These are phyloP conservation scores for Spilogale gracilis DNA, from an alignment of 2,113 vertebrate species.

Conservation along the genomic window DNA sequence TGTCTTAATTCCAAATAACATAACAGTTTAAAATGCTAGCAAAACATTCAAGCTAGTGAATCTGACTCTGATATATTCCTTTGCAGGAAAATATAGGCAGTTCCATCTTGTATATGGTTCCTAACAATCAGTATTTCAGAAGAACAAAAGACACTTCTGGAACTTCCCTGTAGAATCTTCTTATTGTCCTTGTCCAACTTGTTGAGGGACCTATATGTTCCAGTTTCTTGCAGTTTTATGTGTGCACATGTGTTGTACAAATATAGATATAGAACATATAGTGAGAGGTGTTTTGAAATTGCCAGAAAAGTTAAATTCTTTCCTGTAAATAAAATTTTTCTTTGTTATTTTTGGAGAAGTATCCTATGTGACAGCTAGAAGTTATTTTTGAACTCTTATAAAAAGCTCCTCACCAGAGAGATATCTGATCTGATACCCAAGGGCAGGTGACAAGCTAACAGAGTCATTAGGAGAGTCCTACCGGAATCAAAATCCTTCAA, in stretches of 20 bases:
- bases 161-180: neutral
- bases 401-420: neutral
- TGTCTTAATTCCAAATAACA: neutral
- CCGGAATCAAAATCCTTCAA: neutral
- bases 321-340: neutral
- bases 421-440: neutral
- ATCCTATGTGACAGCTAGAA: neutral
- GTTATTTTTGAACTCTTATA: conserved; percentile 16
- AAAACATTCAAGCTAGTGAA: neutral
- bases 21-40: neutral
- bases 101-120: neutral
- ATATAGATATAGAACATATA: neutral
- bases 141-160: neutral
- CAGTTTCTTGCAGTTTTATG: neutral
- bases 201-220: neutral
- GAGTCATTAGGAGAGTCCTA: neutral
- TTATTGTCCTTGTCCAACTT: neutral
- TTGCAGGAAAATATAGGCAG: conserved; percentile 32
- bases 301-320: neutral
- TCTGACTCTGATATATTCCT: neutral
- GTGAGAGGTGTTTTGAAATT: neutral
- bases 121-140: conserved; percentile 11
- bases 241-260: neutral
- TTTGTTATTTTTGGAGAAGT: conserved; percentile 27
- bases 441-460: neutral